Evolutionary conservation across 2,797 vertebrate species (phyloP), one percentile per base, ranked within the genome.

Genomic region (Poecilia wingei): DNA sequence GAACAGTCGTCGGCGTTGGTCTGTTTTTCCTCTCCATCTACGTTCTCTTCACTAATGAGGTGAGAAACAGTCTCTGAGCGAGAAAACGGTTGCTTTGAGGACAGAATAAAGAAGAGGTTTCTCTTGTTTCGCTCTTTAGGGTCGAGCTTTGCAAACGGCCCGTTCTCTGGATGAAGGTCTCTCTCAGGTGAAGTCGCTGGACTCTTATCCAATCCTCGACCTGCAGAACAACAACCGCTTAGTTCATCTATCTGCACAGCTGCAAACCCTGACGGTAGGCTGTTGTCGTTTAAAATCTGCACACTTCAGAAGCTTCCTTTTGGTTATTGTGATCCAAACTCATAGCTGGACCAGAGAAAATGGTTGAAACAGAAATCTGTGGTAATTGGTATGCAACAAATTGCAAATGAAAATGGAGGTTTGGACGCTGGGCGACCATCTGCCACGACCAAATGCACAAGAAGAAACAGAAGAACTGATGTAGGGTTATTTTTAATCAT

Each of bases 1-100:
- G 98, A 41, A 96, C 97, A 89, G 74, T 97, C 41, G 73, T 97
- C 55, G 98, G 98, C 3, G 86, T 98, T 0, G 89, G 91, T 51
- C 88, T 97, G 16, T 98, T 99, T 86, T 93, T 96, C 64, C 88
- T 98, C 12, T 97, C 98, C 2, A 96, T 99, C 85, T 98, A 98
- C 76, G 61, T 99, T 75, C 96, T 99, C 81, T 99, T 99, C 87
- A 98, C 96, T 77, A 99, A 99, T 73, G 98, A 99, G 97, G 98
- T 96, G 78, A 83, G 84, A 74, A 76, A 45, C 28, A 4, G 0
- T 0, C 9, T 39, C 41, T 20, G 22, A 36, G 39, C 0, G 6
- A 45, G 22, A 51, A 43, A 72, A 33, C 6, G 1, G 13, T 16
- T 16, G n/a, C 57, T 2, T 72, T 61, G 9, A 64, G 20, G 51